A percentile compares a stretch with the other conserved stretches of the same genome.
Evolutionary conservation across 2,888 invertebrate species (phyloP).

Genomic region (Toxonevra muliebris): DNA sequence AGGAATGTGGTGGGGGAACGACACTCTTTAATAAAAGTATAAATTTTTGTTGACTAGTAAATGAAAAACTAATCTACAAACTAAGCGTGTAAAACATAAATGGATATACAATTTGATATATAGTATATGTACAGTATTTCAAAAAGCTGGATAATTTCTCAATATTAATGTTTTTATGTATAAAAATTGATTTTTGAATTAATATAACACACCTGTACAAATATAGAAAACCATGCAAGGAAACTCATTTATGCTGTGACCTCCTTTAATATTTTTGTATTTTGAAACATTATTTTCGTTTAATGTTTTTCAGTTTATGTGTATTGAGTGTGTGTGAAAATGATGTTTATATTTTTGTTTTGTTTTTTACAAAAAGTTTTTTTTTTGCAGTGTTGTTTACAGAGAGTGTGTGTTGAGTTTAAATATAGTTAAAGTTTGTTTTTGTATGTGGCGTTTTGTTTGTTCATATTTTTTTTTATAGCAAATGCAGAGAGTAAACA

Average conservation of each 20-base stretch:
- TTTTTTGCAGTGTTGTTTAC: conserved; percentile 19
- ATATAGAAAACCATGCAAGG: conserved; percentile 64
- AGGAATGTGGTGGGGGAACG: too few relatives aligned
- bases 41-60: too few relatives aligned
- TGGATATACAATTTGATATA: too few relatives aligned
- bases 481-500: conserved; percentile 17
- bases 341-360: too few relatives aligned
- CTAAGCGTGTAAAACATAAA: too few relatives aligned
- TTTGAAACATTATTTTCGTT: not conserved
- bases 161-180: not conserved
- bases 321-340: conserved; percentile 11
- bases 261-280: conserved; percentile 46
- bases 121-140: not conserved
- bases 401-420: conserved; percentile 28
- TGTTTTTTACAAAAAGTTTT: too few relatives aligned
- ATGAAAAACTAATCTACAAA: too few relatives aligned
- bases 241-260: conserved; percentile 60
- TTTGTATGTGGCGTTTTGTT: too few relatives aligned
- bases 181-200: conserved; percentile 26
- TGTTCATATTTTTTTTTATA: not conserved
- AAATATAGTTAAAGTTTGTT: conserved; percentile 18
- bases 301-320: conserved; percentile 32
- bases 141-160: not conserved
- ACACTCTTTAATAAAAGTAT: too few relatives aligned
- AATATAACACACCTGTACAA: conserved; percentile 64